These are phyloP conservation scores for Paramormyrops kingsleyae DNA, from an alignment of 2,113 vertebrate species.

Conservation along the genomic window DNA sequence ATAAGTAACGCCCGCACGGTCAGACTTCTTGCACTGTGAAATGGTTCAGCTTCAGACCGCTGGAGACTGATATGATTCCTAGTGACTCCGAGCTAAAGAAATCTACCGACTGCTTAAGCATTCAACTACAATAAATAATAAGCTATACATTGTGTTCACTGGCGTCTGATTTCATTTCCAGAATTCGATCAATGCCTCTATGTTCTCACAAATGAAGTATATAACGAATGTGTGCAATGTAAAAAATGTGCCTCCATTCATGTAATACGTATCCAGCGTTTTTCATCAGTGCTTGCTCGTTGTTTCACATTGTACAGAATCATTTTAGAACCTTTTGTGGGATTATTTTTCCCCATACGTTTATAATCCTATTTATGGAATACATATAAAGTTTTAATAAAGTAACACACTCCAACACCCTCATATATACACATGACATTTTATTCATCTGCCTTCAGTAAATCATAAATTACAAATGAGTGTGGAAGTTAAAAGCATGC, in stretches of 20 bases:
- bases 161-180: background rate
- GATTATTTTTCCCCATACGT: background rate
- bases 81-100: background rate
- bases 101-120: background rate
- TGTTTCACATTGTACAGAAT: background rate
- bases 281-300: background rate
- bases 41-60: background rate
- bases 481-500: slow-evolving; percentile 38
- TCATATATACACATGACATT: slow-evolving; percentile 16
- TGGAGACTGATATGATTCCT: background rate
- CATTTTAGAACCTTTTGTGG: background rate
- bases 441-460: slow-evolving; percentile 10
- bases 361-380: background rate
- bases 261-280: background rate
- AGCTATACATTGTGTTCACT: background rate
- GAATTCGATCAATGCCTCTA: background rate
- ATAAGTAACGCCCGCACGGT: background rate
- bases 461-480: slow-evolving; percentile 20
- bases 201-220: background rate
- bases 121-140: background rate
- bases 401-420: background rate
- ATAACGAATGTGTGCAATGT: background rate
- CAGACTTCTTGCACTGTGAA: background rate
- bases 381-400: background rate
- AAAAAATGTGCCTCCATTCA: background rate